Base-by-base conservation (phyloP, 2,797 vertebrate species). In the Phrynocephalus forsythii region DNA sequence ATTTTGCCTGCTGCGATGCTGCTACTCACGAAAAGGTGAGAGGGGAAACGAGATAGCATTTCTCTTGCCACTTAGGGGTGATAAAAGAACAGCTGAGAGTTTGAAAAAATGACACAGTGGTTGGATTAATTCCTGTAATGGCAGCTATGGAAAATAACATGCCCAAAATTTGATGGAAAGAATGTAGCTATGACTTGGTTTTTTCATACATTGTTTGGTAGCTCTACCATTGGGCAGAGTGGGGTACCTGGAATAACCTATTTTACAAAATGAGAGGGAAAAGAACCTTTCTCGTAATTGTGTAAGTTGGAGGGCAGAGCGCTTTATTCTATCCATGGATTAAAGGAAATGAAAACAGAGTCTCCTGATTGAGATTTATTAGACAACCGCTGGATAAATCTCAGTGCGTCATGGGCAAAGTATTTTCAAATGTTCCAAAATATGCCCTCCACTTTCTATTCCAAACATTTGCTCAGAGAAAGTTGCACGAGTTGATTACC, bases 321-420 rank as follows among this genome's bases (percentile, higher is more conserved):
- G 95, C 93, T 95, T 96, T 92, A 95, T 96, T 96, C 24, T 56
- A 95, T 88, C 91, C 93, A 92, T 90, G 97, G 96, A 97, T 97
- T 96, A 96, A 96, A 97, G 95, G 93, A 91, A 93, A 94, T 91
- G 87, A 87, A 72, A 84, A 95, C 92, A 88, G 86, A 66, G 73
- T 94, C 95, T 95, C 92, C 91, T 95, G 90, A 94, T 93, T 93
- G 88, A 82, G 82, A n/a, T 90, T 92, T 86, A 88, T 89, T 90
- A 91, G 90, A 5, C 79, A 94, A 89, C 91, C 94, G 93, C 93
- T 95, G 96, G 94, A 91, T 84, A 94, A 92, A 94, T 88, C 92
- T 86, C 86, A 71, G 89, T 92, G 94, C 86, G 18, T 90, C 67
- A 92, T 0, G 63, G 88, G 90, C 79, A 96, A 91, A 95, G 95